phyloP scores from a whole-genome alignment of 2,113 vertebrate species.

The Daphoenositta chrysoptera region DNA sequence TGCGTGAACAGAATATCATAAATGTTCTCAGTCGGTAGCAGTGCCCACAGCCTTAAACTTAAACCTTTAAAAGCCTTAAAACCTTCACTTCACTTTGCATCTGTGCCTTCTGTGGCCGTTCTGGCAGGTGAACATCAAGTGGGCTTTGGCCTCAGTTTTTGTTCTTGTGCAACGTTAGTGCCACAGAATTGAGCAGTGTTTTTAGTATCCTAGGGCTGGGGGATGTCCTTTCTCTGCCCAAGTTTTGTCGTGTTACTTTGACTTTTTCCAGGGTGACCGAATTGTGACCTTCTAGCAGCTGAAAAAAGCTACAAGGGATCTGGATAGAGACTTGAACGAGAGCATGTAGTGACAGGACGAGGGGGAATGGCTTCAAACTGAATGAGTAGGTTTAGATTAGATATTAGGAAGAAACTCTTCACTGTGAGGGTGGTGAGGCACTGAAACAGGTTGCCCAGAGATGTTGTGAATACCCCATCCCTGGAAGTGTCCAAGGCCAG shows the following conservation, averaged over 20 bases:
- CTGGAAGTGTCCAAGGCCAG: background rate
- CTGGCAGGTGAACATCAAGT: background rate
- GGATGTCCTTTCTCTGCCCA: background rate
- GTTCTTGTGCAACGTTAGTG: background rate
- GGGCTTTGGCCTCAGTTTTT: background rate
- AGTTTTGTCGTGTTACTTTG: rapidly evolving
- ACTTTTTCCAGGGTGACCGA: background rate
- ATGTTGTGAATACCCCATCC: background rate
- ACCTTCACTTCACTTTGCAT: rapidly evolving
- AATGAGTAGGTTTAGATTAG: background rate
- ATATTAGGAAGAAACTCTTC: background rate
- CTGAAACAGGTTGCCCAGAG: background rate
- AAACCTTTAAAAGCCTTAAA: no score
- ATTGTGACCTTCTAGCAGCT: background rate
- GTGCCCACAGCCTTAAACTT: no score
- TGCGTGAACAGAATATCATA: rapidly evolving
- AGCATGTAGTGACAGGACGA: background rate
- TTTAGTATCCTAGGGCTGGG: background rate
- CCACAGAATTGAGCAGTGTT: background rate
- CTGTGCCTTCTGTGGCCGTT: rapidly evolving
- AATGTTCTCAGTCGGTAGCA: background rate
- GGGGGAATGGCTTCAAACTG: background rate
- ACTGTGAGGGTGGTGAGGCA: background rate
- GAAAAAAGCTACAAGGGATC: background rate
- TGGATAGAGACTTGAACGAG: background rate